Conservation (phyloP, 2,113 vertebrate genomes). For the Anas platyrhynchos region DNA sequence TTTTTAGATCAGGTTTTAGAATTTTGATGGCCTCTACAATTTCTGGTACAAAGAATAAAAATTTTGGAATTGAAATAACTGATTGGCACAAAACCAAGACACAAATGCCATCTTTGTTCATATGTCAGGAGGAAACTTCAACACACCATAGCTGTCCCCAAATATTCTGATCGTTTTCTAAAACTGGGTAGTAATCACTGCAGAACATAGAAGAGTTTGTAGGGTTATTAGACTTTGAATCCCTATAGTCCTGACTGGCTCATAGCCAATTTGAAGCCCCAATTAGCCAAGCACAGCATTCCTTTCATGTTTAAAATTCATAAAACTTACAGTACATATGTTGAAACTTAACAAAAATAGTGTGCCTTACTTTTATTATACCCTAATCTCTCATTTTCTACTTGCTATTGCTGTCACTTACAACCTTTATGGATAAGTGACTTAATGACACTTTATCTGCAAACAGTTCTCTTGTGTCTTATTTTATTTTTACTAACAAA, state of each 20-base stretch:
- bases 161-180: slow-evolving; percentile 23
- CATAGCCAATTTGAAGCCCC: slow-evolving; percentile 32
- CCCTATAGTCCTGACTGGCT: slow-evolving; percentile 27
- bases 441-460: slow-evolving; percentile 37
- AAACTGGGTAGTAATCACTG: not conserved
- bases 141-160: not conserved
- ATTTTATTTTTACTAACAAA: slow-evolving; percentile 37
- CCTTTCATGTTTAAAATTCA: slow-evolving; percentile 62
- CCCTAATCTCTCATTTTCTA: slow-evolving; percentile 37
- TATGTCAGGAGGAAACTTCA: not conserved
- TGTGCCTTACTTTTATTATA: slow-evolving; percentile 42
- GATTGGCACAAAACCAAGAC: not conserved
- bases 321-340: slow-evolving; percentile 40
- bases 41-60: not conserved
- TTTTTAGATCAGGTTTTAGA: not conserved
- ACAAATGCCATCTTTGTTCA: not conserved
- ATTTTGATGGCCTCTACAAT: not conserved
- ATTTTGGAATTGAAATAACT: not conserved
- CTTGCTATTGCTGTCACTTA: slow-evolving; percentile 25
- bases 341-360: slow-evolving; percentile 41
- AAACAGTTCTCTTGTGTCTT: slow-evolving; percentile 43
- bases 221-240: slow-evolving; percentile 28
- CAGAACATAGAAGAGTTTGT: slow-evolving; percentile 43
- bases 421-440: slow-evolving; percentile 10
- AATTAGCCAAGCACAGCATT: slow-evolving; percentile 62